Evolutionary conservation across 2,113 vertebrate genomes (phyloP).

Genomic region (Australoheros scitulus): DNA sequence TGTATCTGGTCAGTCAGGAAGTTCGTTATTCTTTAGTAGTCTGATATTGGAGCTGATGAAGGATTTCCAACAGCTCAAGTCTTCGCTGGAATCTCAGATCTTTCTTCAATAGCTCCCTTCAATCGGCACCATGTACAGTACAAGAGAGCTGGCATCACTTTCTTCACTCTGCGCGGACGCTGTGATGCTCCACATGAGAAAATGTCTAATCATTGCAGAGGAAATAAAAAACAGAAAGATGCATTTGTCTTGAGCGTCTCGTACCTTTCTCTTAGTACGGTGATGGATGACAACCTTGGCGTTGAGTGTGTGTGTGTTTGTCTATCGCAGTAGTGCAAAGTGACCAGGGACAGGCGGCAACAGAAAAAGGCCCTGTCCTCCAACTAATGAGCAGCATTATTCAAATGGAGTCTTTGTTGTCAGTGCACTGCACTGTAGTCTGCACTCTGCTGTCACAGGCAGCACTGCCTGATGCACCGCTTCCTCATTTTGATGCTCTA

Average conservation of each 20-base stretch:
- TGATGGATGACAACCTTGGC: conserved; percentile 79
- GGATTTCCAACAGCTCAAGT: conserved; percentile 37
- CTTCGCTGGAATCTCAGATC: conserved; percentile 49
- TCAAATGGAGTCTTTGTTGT: conserved; percentile 79
- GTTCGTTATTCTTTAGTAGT: conserved; percentile 40
- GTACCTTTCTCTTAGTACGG: conserved; percentile 47
- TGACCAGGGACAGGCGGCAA: conserved; percentile 76
- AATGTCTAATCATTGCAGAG: conserved; percentile 60
- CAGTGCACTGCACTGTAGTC: conserved; percentile 53
- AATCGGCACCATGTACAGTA: conserved; percentile 32
- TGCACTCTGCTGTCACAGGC: conserved; percentile 56
- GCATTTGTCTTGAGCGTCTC: conserved; percentile 61
- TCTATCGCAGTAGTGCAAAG: conserved; percentile 74
- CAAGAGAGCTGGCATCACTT: conserved; percentile 48
- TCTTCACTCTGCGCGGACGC: conserved; percentile 35
- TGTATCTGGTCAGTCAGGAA: conserved; percentile 12
- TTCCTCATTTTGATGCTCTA: conserved; percentile 54
- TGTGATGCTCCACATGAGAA: conserved; percentile 49
- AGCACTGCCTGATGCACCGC: conserved; percentile 33
- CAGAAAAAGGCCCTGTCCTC: conserved; percentile 73
- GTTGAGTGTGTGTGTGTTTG: conserved; percentile 71
- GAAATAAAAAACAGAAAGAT: conserved; percentile 44
- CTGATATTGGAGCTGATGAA: conserved; percentile 25
- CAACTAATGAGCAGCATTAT: conserved; percentile 81
- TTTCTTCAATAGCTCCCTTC: conserved; percentile 36